Evolutionary conservation across 2,113 vertebrate genomes (phyloP).

Genomic region (Gobio gobio): DNA sequence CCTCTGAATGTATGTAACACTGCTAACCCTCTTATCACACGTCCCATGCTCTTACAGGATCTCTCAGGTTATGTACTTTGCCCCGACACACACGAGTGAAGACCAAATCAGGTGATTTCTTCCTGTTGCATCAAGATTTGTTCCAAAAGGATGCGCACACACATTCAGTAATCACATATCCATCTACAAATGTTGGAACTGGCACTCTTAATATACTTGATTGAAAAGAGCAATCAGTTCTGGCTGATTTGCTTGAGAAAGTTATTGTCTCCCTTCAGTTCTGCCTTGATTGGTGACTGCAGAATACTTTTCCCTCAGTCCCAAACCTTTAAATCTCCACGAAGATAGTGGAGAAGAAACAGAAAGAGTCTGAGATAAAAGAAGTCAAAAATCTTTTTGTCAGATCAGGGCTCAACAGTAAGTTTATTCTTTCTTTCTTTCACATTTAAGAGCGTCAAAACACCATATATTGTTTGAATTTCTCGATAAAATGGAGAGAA

Average conservation of each 20-base stretch:
- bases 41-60: neutral
- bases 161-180: constrained; percentile 61
- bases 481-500: too few relatives aligned
- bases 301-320: constrained; percentile 22
- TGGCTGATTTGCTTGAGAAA: constrained; percentile 61
- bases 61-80: neutral
- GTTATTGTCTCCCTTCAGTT: constrained; percentile 37
- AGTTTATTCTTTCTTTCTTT: too few relatives aligned
- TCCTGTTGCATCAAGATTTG: constrained; percentile 53
- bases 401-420: too few relatives aligned
- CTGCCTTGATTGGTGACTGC: constrained; percentile 62
- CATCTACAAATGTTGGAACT: constrained; percentile 44
- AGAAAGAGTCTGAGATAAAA: neutral
- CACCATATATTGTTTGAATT: too few relatives aligned
- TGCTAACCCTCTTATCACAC: neutral
- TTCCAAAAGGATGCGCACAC: constrained; percentile 31
- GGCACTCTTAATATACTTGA: constrained; percentile 63
- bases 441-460: too few relatives aligned
- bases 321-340: constrained; percentile 39
- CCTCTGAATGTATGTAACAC: neutral
- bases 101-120: constrained; percentile 45
- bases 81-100: neutral
- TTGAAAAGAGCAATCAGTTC: constrained; percentile 66
- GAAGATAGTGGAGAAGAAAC: neutral
- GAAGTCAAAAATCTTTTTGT: neutral